Percentiles rank a stretch among this genome's conserved stretches.
Evolutionary conservation across 2,797 vertebrate species (phyloP).

Genomic region (Aldrovandia affinis): DNA sequence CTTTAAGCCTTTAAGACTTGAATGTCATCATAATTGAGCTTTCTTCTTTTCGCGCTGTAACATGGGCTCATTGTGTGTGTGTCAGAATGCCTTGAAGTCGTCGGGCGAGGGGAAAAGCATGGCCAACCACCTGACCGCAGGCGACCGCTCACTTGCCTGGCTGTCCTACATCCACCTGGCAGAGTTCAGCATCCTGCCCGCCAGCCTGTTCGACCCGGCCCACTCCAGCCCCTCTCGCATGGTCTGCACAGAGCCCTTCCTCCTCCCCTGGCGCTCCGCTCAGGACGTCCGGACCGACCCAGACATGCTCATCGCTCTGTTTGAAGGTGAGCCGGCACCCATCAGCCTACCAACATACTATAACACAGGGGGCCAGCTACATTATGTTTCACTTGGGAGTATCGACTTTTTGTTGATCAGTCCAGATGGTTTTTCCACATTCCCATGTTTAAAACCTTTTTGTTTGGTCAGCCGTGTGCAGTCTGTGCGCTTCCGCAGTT

Average conservation of each 20-base stretch:
- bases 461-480: too few relatives aligned
- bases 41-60: too few relatives aligned
- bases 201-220: slow-evolving; percentile 81
- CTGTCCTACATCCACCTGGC: slow-evolving; percentile 88
- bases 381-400: background rate
- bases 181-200: slow-evolving; percentile 85
- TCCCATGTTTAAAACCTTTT: too few relatives aligned
- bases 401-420: too few relatives aligned
- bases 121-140: slow-evolving; percentile 72
- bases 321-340: slow-evolving; percentile 77
- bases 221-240: slow-evolving; percentile 82
- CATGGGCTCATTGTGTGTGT: background rate
- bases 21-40: too few relatives aligned
- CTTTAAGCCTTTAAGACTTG: too few relatives aligned
- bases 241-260: slow-evolving; percentile 81
- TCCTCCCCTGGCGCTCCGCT: slow-evolving; percentile 83
- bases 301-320: slow-evolving; percentile 79
- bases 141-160: slow-evolving; percentile 89
- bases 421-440: too few relatives aligned
- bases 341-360: too few relatives aligned
- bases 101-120: slow-evolving; percentile 66
- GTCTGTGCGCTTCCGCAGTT: too few relatives aligned
- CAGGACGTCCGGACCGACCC: slow-evolving; percentile 79
- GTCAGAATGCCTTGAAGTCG: slow-evolving; percentile 82
- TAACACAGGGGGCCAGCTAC: too few relatives aligned